Conservation (phyloP, 2,797 vertebrate genomes). For the Staurois parvus region DNA sequence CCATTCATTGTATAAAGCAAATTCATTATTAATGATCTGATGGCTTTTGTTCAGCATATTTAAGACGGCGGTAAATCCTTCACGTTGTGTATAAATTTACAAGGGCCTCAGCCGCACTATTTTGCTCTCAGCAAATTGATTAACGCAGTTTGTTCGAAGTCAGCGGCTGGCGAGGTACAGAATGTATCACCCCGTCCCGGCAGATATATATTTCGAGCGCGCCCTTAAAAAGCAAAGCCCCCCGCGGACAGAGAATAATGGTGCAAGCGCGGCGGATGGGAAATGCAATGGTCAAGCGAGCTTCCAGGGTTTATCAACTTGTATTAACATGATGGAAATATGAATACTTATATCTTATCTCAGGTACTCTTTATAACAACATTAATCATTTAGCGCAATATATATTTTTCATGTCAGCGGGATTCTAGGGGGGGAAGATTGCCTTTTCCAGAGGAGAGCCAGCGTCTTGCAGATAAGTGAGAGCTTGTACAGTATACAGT, state of each 20-base stretch:
- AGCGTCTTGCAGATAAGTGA: constrained; percentile 81
- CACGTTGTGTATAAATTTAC: constrained; percentile 28
- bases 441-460: constrained; percentile 84
- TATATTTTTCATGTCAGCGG: constrained; percentile 93
- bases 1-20: constrained; percentile 45
- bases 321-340: constrained; percentile 97
- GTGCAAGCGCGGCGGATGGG: constrained; percentile 79
- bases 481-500: constrained; percentile 70
- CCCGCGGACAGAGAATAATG: constrained; percentile 86
- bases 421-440: constrained; percentile 81
- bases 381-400: constrained; percentile 94
- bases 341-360: constrained; percentile 97
- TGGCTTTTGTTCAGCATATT: constrained; percentile 44
- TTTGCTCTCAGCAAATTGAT: constrained; percentile 46
- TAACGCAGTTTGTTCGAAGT: constrained; percentile 40
- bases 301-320: constrained; percentile 88
- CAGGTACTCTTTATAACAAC: constrained; percentile 92
- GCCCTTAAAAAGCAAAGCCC: constrained; percentile 75
- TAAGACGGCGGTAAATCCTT: constrained; percentile 44
- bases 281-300: constrained; percentile 81
- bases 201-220: constrained; percentile 69
- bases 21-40: constrained; percentile 47
- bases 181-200: constrained; percentile 65
- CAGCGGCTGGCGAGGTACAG: constrained; percentile 59
- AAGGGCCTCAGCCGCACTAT: constrained; percentile 16